Evolutionary conservation across 2,888 invertebrate species (phyloP), one percentile per base, ranked within the genome.

Genomic region (Nemotelus pantherinus): DNA sequence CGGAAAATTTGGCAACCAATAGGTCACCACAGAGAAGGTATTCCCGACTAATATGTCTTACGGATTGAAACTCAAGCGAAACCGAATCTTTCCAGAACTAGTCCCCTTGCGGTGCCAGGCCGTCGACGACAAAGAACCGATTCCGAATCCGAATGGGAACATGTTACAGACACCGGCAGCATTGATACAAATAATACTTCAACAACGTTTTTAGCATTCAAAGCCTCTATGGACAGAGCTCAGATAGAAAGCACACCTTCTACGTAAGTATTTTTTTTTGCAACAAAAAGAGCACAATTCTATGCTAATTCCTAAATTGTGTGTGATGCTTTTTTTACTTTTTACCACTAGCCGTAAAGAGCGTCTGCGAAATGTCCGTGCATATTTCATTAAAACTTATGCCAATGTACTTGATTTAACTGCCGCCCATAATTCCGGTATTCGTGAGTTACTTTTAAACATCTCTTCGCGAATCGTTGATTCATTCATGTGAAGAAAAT

Each of bases 111-210:
- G 25, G 91, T 92, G 80, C 92, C 92, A 65, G 84, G 84, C 43
- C 75, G 77, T 72, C 88, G 89, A 76, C 88, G 91, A 50, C 89
- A 90, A 82, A 88, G 90, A 45, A 90, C 91, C 80, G 91, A 91
- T 81, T 90, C 91, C 10, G 90, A 91, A 53, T 84, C 89, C 89
- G 80, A 88, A 88, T 65, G 91, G 90, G 77, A 92, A 92, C 84
- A 89, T 93, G 84, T 91, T 93, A 90, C 91, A 7, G 91, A 90
- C 6, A 90, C 92, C 7, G 93, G 93, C 39, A 93, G 92, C 84
- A 83, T 86, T 68, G 86, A 87, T 80, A 86, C 87, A 44, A 68
- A 6, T 9, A 60, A 53, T 55, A 41, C 55, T 25, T 63, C 68
- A 5, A 25, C 25, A 25, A 25, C 25, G 25, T 25, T 25, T 25